Evolutionary conservation across 2,113 vertebrate species (phyloP).

Genomic region (Aramus guarauna): DNA sequence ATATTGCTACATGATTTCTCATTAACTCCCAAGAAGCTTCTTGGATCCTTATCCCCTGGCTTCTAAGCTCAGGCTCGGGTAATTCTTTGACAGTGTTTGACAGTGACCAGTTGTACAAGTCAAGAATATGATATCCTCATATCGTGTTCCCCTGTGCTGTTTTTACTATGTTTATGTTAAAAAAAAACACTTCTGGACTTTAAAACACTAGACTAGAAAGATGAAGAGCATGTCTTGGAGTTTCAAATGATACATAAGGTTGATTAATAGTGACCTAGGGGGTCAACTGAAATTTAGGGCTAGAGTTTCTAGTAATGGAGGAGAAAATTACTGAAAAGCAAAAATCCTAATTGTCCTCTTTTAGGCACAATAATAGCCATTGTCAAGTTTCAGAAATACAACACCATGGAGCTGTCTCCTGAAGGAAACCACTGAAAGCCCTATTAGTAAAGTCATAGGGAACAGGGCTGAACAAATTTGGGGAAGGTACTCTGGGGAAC

Average conservation of each 20-base stretch:
- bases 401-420: background rate
- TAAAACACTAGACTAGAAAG: background rate
- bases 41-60: background rate
- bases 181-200: background rate
- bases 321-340: conserved; percentile 49
- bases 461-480: conserved; percentile 49
- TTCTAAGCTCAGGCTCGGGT: background rate
- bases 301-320: conserved; percentile 55
- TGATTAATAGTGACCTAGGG: conserved; percentile 35
- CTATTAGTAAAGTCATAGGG: conserved; percentile 46
- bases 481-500: background rate
- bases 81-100: background rate
- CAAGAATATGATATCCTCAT: background rate
- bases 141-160: background rate
- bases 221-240: background rate
- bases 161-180: background rate
- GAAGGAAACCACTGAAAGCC: conserved; percentile 40
- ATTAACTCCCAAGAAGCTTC: background rate
- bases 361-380: conserved; percentile 44
- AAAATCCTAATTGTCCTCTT: conserved; percentile 1
- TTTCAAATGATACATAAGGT: conserved; percentile 35
- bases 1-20: background rate
- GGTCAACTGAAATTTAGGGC: conserved; percentile 54
- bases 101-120: background rate
- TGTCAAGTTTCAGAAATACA: conserved; percentile 58